Base-by-base conservation (phyloP, 1,140 invertebrate species). In the Aphelenchoides besseyi region DNA sequence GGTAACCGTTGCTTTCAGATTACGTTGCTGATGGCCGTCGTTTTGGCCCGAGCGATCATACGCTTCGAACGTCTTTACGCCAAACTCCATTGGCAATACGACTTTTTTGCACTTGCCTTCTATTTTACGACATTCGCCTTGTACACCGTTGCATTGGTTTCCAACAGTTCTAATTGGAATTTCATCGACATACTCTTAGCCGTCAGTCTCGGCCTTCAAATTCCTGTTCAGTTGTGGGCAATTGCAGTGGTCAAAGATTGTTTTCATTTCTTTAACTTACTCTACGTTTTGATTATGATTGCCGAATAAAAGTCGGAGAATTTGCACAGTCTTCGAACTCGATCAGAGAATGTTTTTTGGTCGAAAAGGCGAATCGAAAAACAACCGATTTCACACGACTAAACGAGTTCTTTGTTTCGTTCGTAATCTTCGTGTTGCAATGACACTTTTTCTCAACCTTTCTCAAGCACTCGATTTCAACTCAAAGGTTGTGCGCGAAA, bases 71-170 rank as follows among this genome's bases (percentile, higher is more conserved):
- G 63, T 41, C 32, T 66, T 2, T 66, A 66, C 36, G 63, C 36
- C 16, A 66, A 66, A 66, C 63, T 66, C 30, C 63, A 66, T 30
- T 66, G 63, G 63, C 63, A 66, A 53, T 66, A 41, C 3, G 63
- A 66, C 32, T 66, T 66, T 33, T 66, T 66, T 32, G 63, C 63
- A 18, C 63, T 66, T 53, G 63, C 16, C 32, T 66, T 36, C 8
- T 33, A 66, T 33, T 16, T 33, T 28, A 2, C 29, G 12, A 12
- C 32, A 9, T 66, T 66, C 26, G 12, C 26, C 23, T 23, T 66
- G 1, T 37, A 66, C 63, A 33, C 23, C 5, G 18, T 18, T 5
- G 55, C 55, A 8, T 59, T 59, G 18, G 23, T 5, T 59, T 59
- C 55, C 5, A 59, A 5, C 5, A 5, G 5, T 28, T 5, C 5